A percentile compares a stretch with the other conserved stretches of the same genome.
phyloP scores from a whole-genome alignment of 2,113 vertebrate species.

The Gambusia affinis region DNA sequence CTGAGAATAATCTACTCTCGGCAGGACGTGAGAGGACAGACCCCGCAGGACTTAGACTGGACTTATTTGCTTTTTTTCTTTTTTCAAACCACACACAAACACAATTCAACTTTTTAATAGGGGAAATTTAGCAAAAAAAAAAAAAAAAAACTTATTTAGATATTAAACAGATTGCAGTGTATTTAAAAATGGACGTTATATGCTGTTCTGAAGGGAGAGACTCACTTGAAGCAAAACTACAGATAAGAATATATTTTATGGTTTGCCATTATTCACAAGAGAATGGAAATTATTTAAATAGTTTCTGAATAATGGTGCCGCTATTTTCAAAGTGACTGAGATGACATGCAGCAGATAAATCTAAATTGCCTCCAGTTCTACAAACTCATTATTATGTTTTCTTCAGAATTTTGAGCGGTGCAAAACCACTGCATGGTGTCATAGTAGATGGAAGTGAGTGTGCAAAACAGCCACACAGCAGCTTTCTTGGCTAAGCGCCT shows the following conservation, averaged over 20 bases:
- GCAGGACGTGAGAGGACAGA: slow-evolving; percentile 60
- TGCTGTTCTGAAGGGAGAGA: not conserved
- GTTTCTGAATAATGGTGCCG: not conserved
- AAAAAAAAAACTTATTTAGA: not conserved
- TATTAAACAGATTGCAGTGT: not conserved
- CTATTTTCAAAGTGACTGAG: not conserved
- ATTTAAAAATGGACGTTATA: not conserved
- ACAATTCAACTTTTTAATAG: not conserved
- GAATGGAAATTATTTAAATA: not conserved
- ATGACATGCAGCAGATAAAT: not conserved
- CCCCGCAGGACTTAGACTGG: not conserved
- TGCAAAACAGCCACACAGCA: not conserved
- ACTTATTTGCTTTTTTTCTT: not conserved
- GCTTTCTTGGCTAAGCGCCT: not conserved
- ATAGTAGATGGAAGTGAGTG: not conserved
- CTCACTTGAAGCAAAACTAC: not conserved
- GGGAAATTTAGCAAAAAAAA: not conserved
- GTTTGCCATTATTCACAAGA: not conserved
- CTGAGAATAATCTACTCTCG: slow-evolving; percentile 61
- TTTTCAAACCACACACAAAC: not conserved
- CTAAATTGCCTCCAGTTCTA: not conserved
- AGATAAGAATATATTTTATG: not conserved
- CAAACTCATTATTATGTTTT: not conserved
- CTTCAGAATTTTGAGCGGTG: not conserved
- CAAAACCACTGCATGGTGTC: not conserved